Percentiles rank a stretch among this genome's conserved stretches.
Conservation (phyloP, 2,797 vertebrate species). For the Cichlasoma orientale region DNA sequence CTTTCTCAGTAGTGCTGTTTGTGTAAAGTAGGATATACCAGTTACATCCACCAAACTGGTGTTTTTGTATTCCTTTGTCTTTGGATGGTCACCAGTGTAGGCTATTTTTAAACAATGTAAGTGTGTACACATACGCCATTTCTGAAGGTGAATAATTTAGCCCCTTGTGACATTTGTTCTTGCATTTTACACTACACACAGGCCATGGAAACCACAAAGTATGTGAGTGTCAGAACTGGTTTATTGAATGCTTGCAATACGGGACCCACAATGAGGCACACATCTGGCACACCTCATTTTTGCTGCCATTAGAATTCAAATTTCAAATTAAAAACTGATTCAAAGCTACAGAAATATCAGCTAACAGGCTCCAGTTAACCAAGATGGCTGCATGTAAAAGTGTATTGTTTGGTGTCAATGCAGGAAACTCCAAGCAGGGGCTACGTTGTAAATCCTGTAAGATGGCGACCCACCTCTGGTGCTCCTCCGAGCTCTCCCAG, state of each 20-base stretch:
- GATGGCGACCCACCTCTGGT: conserved; percentile 89
- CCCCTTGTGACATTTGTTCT: no score
- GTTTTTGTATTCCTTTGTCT: not conserved
- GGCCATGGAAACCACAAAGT: not conserved
- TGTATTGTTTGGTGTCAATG: conserved; percentile 19
- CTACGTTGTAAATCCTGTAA: conserved; percentile 91
- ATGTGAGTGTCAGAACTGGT: not conserved
- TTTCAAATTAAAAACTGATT: not conserved
- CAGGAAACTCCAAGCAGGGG: conserved; percentile 93
- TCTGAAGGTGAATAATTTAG: not conserved
- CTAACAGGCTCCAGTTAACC: not conserved
- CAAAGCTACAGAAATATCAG: not conserved
- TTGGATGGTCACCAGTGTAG: not conserved
- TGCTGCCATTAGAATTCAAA: not conserved
- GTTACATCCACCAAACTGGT: not conserved
- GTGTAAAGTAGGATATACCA: not conserved
- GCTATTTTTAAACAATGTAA: not conserved
- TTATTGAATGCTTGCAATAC: not conserved
- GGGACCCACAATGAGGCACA: not conserved
- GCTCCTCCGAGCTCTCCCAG: conserved; percentile 88
- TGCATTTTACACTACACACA: no score
- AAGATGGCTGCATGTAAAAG: not conserved
- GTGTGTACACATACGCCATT: not conserved
- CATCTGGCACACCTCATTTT: not conserved
- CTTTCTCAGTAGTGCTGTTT: not conserved